Evolutionary conservation across 2,888 invertebrate genomes (phyloP).

Genomic region (Altica lythri): DNA sequence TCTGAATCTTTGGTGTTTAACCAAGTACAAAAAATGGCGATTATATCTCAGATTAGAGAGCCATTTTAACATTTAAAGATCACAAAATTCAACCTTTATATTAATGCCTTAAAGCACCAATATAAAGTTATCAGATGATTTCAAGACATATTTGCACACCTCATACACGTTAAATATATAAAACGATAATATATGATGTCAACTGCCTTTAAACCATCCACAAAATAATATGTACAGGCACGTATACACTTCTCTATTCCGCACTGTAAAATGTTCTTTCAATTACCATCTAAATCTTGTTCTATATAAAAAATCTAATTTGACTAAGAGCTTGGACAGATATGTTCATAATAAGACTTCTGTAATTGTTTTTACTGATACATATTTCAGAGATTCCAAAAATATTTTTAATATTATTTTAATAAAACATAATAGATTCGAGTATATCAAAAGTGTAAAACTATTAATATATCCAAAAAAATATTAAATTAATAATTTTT

Average conservation of each 20-base stretch:
- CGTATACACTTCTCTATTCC: conserved; percentile 6
- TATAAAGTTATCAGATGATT: conserved; percentile 6
- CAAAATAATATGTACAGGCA: conserved; percentile 10
- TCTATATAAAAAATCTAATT: conserved; percentile 17
- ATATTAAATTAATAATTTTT: too few relatives aligned
- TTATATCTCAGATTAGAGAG: conserved; percentile 32
- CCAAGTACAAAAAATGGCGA: conserved; percentile 38
- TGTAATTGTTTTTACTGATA: too few relatives aligned
- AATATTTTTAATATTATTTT: too few relatives aligned
- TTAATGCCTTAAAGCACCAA: conserved; percentile 45
- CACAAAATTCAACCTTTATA: conserved; percentile 47
- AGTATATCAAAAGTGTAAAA: too few relatives aligned
- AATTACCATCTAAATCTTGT: conserved; percentile 1
- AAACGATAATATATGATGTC: background rate
- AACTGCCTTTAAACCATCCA: background rate
- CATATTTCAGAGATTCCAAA: too few relatives aligned
- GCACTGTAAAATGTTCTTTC: background rate
- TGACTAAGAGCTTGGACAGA: conserved; percentile 19
- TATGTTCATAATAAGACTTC: too few relatives aligned
- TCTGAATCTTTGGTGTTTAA: conserved; percentile 41
- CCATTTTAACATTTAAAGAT: conserved; percentile 42
- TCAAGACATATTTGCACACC: background rate
- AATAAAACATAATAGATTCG: too few relatives aligned
- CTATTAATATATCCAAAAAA: too few relatives aligned
- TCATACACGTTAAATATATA: background rate